Conservation (phyloP, 2,113 vertebrate species). For the Myiozetetes cayanensis region DNA sequence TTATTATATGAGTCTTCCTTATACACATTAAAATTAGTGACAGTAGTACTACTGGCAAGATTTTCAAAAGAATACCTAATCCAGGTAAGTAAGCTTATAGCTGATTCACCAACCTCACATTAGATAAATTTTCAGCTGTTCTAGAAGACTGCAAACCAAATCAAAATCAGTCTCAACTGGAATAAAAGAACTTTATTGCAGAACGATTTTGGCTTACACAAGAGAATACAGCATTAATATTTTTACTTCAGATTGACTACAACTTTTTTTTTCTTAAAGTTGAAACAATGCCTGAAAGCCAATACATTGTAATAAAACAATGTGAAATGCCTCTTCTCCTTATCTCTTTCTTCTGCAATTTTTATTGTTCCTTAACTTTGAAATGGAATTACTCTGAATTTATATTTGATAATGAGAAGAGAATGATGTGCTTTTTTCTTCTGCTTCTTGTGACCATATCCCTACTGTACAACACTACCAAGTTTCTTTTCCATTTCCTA, state of each 20-base stretch:
- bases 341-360: not conserved
- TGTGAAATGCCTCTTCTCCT: not conserved
- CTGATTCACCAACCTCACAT: not conserved
- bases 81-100: not conserved
- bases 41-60: not conserved
- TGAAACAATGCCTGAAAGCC: not conserved
- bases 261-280: not conserved
- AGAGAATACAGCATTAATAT: not conserved
- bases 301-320: not conserved
- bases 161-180: not conserved
- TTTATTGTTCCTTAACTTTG: not conserved
- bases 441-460: not conserved
- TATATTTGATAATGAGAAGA: not conserved
- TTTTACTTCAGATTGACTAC: not conserved
- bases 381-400: not conserved
- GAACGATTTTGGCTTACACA: not conserved
- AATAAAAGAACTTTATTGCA: not conserved
- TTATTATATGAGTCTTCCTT: not conserved
- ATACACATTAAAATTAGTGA: not conserved
- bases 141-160: not conserved
- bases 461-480: not conserved
- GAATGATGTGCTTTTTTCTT: not conserved
- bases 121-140: not conserved
- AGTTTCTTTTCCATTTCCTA: not conserved
- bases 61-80: not conserved